A percentile compares a stretch with the other conserved stretches of the same genome.
Conservation (phyloP, 2,888 invertebrate species). For the Heliconius ethilla region DNA sequence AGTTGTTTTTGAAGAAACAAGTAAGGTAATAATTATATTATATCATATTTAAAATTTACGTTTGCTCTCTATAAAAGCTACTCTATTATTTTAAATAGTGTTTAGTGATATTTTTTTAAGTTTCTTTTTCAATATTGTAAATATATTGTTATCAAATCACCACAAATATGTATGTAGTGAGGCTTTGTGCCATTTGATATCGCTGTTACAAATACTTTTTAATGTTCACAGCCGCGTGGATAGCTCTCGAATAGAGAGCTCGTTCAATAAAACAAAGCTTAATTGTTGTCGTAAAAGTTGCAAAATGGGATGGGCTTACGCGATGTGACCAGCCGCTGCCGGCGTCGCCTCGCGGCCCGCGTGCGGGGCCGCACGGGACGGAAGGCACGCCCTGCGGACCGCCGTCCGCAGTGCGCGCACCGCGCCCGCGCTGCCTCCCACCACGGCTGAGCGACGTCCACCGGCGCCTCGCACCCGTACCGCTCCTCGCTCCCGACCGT, state of each 20-base stretch:
- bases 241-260: slow-evolving; percentile 65
- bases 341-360: slow-evolving; percentile 64
- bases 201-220: slow-evolving; percentile 67
- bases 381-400: slow-evolving; percentile 64
- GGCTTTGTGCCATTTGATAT: slow-evolving; percentile 47
- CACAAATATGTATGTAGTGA: slow-evolving; percentile 20
- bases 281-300: slow-evolving; percentile 81
- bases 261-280: slow-evolving; percentile 75
- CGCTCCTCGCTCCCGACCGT: slow-evolving; percentile 45
- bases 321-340: slow-evolving; percentile 87
- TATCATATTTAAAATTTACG: not conserved
- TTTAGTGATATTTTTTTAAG: not conserved
- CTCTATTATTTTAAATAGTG: not conserved
- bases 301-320: slow-evolving; percentile 87
- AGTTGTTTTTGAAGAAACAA: not conserved
- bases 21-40: slow-evolving; percentile 9
- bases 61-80: not conserved
- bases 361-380: slow-evolving; percentile 77
- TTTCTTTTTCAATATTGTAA: slow-evolving; percentile 11
- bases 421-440: slow-evolving; percentile 77
- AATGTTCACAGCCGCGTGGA: slow-evolving; percentile 81
- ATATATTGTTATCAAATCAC: not conserved
- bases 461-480: slow-evolving; percentile 62
- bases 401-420: slow-evolving; percentile 53
- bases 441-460: slow-evolving; percentile 69